Conservation (phyloP, 2,113 vertebrate species). For the Ia io region DNA sequence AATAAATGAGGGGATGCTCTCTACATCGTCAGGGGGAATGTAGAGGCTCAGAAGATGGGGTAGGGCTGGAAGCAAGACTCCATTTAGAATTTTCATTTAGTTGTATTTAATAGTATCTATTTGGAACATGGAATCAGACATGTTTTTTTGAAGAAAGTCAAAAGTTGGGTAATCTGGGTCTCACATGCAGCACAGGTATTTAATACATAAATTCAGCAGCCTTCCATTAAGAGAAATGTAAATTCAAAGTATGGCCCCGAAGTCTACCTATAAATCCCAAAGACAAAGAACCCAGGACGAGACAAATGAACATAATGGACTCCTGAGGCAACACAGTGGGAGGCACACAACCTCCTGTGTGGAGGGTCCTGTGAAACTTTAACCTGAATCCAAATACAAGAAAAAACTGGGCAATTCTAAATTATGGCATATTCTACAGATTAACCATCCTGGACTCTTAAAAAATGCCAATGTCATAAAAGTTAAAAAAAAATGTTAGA, state of each 20-base stretch:
- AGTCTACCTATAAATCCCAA: not conserved
- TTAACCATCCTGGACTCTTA: not conserved
- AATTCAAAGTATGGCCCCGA: not conserved
- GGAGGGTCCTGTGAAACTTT: not conserved
- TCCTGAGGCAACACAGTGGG: not conserved
- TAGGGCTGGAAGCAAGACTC: not conserved
- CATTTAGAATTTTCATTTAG: not conserved
- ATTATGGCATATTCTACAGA: not conserved
- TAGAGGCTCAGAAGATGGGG: not conserved
- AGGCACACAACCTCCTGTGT: not conserved
- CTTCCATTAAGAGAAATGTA: not conserved
- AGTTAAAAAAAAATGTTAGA: not conserved
- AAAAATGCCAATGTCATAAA: not conserved
- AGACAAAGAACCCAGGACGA: not conserved
- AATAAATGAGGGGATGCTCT: not conserved
- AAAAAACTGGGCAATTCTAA: not conserved
- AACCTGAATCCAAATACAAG: not conserved
- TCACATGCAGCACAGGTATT: not conserved
- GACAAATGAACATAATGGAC: not conserved
- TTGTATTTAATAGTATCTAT: not conserved
- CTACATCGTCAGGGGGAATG: rapidly evolving
- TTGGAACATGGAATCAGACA: not conserved
- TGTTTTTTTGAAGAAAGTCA: not conserved
- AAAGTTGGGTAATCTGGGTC: not conserved
- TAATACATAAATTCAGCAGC: not conserved